Evolutionary conservation across 2,888 invertebrate species (phyloP).

Genomic region (Tenthredo scrophulariae): DNA sequence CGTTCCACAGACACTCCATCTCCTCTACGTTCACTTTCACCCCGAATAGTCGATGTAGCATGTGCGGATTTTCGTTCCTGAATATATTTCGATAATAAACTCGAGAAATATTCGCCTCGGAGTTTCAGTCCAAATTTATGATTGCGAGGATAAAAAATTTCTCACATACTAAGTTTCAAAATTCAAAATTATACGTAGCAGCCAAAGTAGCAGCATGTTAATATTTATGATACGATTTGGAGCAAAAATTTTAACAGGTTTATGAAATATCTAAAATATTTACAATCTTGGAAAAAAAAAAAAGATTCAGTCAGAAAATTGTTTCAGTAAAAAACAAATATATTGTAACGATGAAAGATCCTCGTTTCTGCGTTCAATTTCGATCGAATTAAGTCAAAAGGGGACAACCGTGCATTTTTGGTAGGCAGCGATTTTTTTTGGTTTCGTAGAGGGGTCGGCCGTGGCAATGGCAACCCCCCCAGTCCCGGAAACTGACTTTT

Average conservation of each 20-base stretch:
- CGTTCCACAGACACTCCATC: not conserved
- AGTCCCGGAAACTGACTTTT: too few species aligned
- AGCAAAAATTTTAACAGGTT: not conserved
- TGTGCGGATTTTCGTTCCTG: not conserved
- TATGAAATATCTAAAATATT: not conserved
- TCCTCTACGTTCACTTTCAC: not conserved
- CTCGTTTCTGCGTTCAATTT: too few species aligned
- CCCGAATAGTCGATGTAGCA: not conserved
- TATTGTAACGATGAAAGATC: too few species aligned
- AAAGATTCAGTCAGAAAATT: too few species aligned
- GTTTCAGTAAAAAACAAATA: too few species aligned
- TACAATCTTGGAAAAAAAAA: too few species aligned
- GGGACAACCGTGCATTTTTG: too few species aligned
- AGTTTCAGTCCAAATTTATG: not conserved
- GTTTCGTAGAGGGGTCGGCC: too few species aligned
- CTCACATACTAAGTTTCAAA: not conserved
- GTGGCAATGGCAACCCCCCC: too few species aligned
- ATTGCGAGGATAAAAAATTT: not conserved
- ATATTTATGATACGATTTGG: not conserved
- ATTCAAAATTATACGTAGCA: not conserved
- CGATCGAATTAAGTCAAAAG: too few species aligned
- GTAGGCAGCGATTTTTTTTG: too few species aligned
- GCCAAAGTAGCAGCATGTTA: not conserved
- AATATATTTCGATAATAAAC: not conserved
- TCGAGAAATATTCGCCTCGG: not conserved